Base-by-base conservation (phyloP, 2,797 vertebrate genomes). In the Chloroceryle inda region DNA sequence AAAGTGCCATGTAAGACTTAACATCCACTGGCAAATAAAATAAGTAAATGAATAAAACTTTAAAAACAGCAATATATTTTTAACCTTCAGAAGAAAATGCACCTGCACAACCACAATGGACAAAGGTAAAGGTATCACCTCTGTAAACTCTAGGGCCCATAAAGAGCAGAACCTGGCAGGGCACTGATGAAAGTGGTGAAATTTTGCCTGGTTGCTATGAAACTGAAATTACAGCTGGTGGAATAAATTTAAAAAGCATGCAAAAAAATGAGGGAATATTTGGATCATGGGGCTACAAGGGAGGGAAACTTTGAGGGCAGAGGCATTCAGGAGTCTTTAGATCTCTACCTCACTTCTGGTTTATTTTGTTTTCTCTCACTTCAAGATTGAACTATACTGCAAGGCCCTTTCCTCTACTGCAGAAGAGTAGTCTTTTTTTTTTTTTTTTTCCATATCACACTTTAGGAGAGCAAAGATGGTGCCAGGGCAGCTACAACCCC, bases 151-250 rank as follows among this genome's bases (percentile, higher is more conserved):
- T 3, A 71, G 83, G 67, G 20, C 64, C 88, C 29, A 11, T 76
- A 79, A 93, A 81, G 73, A 67, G 35, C 9, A 76, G 83, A 87
- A 75, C 10, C 77, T 92, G 90, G 56, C 63, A 79, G 71, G 26
- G 37, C 7, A 0, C 77, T 87, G 80, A 72, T 91, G 77, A 71
- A 79, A 82, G 40, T 42, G 26, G 75, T 63, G 59, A 85, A 52
- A 77, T 87, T 91, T 87, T 68, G 45, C 74, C 67, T 20, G n/a
- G 74, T 72, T 93, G 89, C 88, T 1, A 0, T 87, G 83, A 95
- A 90, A 95, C 88, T 90, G 52, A 84, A 94, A 90, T 95, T 95
- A 72, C 77, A 94, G 63, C 73, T 96, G 83, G 27, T 92, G 73
- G 88, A 91, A 94, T 82, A 92, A 92, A 89, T 63, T 92, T 72